Base-by-base conservation (phyloP, 2,797 vertebrate species). In the Mormyrus proboscirostris region DNA sequence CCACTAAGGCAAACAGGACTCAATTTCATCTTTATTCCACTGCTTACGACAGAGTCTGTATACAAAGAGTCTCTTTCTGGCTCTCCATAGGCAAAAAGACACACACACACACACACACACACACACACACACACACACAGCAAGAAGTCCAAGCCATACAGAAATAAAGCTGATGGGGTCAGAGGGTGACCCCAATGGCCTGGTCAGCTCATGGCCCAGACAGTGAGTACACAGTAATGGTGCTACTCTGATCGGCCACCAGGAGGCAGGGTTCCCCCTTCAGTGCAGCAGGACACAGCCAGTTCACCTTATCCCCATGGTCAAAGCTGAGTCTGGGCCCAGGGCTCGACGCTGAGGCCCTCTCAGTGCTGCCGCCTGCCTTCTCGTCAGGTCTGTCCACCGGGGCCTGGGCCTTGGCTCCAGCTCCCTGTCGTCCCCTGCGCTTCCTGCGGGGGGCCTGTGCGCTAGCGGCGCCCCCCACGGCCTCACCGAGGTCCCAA, bases 301-400 rank as follows among this genome's bases (percentile, higher is more conserved):
- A 99, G 96, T 99, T 99, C 92, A 99, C 96, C 91, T 99, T 99
- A 89, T 98, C 96, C 65, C 96, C 95, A 0, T 99, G 98, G 89
- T 93, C 94, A 89, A 99, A 95, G 90, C 93, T 95, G 49, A 97
- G 92, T 92, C 95, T 97, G 85, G 97, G 96, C 55, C 93, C 84
- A 1, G 49, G 49, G 84, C 49, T 51, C 16, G 91, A 84, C 55
- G 3, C 91, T 38, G 89, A 73, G 38, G 69, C 59, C 2, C 38
- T 87, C 44, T 84, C 87, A 29, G 87, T n/a, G 44, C 89, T 69
- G 51, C 29, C 3, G 14, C 14, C 65, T n/a, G 90, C 87, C 3
- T 90, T 90, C 19, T 89, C 92, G 16, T 49, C 92, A 12, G 69
- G 33, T 19, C 55, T 22, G 33, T 90, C 92, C 2, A 16, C 57